Percentiles rank a stretch among this genome's conserved stretches.
phyloP scores from a whole-genome alignment of 2,113 vertebrate species.

The Coturnix japonica region DNA sequence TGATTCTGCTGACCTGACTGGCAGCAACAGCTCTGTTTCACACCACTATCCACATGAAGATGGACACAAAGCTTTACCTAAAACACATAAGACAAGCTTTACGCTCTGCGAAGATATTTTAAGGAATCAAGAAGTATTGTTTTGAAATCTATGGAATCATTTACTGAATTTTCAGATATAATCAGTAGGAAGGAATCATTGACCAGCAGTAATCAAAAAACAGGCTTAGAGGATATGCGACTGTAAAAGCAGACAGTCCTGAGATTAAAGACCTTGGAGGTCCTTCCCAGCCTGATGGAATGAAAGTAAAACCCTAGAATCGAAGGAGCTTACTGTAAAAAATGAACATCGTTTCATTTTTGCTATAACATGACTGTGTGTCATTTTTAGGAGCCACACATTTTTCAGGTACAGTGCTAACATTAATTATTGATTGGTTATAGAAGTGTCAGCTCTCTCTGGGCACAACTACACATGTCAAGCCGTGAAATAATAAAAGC shows the following conservation, averaged over 20 bases:
- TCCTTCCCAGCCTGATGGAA: not conserved
- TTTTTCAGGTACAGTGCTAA: not conserved
- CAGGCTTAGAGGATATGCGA: not conserved
- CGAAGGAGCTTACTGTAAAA: not conserved
- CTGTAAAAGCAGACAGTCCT: not conserved
- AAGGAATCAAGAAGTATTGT: not conserved
- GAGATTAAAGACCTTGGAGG: not conserved
- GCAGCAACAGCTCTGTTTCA: not conserved
- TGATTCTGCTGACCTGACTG: not conserved
- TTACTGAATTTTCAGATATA: not conserved
- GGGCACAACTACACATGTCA: not conserved
- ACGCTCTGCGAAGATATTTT: not conserved
- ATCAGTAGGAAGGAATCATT: not conserved
- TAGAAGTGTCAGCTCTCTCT: not conserved
- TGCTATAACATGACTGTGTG: not conserved
- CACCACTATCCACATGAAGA: not conserved
- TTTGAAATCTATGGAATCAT: not conserved
- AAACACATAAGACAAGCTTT: not conserved
- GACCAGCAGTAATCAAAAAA: not conserved
- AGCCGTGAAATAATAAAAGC: not conserved
- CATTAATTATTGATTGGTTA: conserved; percentile 15
- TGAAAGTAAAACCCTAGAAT: not conserved
- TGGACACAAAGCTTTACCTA: not conserved
- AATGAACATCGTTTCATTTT: not conserved
- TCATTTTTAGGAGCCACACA: not conserved